Evolutionary conservation across 1,140 invertebrate genomes (phyloP), one percentile per base, ranked within the genome.

Genomic region (Pachypsylla venusta): DNA sequence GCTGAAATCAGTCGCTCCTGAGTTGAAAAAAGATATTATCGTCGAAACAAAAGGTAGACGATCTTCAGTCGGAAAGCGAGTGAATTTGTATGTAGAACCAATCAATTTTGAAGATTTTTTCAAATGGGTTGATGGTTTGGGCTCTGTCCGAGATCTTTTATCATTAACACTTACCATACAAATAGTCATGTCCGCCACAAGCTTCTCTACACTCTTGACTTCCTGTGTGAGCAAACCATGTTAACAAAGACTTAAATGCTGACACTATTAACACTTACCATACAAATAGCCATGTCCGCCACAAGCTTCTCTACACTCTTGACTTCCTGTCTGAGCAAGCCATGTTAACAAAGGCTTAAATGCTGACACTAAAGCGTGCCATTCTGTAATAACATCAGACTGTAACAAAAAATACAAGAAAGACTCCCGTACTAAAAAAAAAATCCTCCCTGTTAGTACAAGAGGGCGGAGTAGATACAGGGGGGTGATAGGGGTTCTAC

Each of bases 131-230:
- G 7, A 10, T 35, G 7, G 7, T n/a, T 35, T n/a, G 30, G n/a
- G 30, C 7, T 35, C n/a, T 35, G 30, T 10, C 30, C 7, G 30
- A 35, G n/a, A n/a, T n/a, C n/a, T n/a, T n/a, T n/a, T n/a, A n/a
- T n/a, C 58, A 14, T 65, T 54, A 69, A 70, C 28, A 67, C 62
- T 56, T 74, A 77, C 89, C 80, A 78, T 85, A 77, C 1, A 86
- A 71, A 65, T 82, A 87, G 10, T 82, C 84, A 67, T 86, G 82
- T 42, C 90, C 90, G 7, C 88, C 91, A 71, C 90, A 93, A 1
- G 87, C 84, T 73, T 93, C 89, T 65, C 91, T 74, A 65, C 84
- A 88, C 71, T 96, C 90, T 71, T 95, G 91, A 62, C 93, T 85
- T 5, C 81, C 83, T 70, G 88, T 82, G 26, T 86, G 74, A 39